Conservation (phyloP, 2,797 vertebrate genomes). For the Tarsius wallacei region DNA sequence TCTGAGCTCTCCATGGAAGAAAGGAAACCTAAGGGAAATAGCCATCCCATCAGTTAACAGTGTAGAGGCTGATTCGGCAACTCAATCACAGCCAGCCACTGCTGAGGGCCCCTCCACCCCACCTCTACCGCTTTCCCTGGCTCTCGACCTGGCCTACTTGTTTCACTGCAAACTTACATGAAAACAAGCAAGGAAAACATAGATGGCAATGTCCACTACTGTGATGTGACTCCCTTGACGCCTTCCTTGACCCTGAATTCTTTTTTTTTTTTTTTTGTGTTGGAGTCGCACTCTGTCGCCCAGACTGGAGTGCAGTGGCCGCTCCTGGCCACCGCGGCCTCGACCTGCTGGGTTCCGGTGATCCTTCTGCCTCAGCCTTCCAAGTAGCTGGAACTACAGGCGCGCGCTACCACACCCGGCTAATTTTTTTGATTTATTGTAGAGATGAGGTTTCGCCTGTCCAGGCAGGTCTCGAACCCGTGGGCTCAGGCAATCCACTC, state of each 20-base stretch:
- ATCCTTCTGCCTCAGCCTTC: too few relatives aligned
- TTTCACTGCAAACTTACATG: neutral
- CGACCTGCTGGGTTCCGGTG: too few relatives aligned
- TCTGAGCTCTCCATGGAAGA: neutral
- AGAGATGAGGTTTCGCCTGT: too few relatives aligned
- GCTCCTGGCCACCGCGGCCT: too few relatives aligned
- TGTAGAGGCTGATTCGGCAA: neutral
- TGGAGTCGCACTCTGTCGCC: too few relatives aligned
- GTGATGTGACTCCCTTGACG: neutral
- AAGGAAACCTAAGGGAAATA: neutral
- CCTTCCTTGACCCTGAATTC: neutral
- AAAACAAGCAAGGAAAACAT: neutral
- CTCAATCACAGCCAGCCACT: neutral
- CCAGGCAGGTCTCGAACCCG: too few relatives aligned
- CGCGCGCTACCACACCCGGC: too few relatives aligned
- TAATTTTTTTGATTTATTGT: too few relatives aligned
- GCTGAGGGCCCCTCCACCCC: accelerated
- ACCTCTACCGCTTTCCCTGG: accelerated
- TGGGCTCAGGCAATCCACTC: too few relatives aligned
- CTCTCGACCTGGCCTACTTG: accelerated
- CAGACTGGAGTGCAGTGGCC: too few relatives aligned
- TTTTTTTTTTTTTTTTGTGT: too few relatives aligned
- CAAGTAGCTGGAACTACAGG: too few relatives aligned
- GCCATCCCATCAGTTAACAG: neutral
- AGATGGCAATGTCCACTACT: neutral